Conservation (phyloP, 2,797 vertebrate genomes). For the Cirrhinus mrigala region DNA sequence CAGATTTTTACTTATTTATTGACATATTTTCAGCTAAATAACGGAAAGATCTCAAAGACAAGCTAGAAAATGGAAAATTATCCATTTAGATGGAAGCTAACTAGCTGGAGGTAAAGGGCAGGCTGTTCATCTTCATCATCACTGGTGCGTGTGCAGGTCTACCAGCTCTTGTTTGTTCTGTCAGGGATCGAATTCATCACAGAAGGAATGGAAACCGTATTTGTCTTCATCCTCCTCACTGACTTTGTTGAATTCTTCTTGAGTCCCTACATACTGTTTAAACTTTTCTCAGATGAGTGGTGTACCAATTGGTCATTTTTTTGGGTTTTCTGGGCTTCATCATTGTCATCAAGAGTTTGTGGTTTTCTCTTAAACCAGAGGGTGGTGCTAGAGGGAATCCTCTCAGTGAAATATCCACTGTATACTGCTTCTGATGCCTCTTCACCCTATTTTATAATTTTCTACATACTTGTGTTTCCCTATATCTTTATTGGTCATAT, state of each 20-base stretch:
- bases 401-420: neutral
- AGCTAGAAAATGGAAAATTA: neutral
- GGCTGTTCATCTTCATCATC: neutral
- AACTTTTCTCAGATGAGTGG: too few species aligned
- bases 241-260: neutral
- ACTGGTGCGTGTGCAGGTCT: neutral
- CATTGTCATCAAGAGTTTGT: neutral
- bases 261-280: neutral
- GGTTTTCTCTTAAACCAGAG: neutral
- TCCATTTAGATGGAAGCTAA: neutral
- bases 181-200: neutral
- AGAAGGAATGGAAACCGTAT: neutral
- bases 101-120: neutral
- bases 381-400: neutral
- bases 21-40: neutral
- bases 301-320: neutral
- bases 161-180: neutral
- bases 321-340: neutral
- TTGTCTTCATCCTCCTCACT: constrained; percentile 13
- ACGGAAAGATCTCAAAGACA: neutral
- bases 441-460: neutral
- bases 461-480: neutral
- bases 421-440: neutral
- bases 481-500: neutral
- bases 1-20: too few species aligned